Conservation (phyloP, 2,113 vertebrate species). For the Mola mola region DNA sequence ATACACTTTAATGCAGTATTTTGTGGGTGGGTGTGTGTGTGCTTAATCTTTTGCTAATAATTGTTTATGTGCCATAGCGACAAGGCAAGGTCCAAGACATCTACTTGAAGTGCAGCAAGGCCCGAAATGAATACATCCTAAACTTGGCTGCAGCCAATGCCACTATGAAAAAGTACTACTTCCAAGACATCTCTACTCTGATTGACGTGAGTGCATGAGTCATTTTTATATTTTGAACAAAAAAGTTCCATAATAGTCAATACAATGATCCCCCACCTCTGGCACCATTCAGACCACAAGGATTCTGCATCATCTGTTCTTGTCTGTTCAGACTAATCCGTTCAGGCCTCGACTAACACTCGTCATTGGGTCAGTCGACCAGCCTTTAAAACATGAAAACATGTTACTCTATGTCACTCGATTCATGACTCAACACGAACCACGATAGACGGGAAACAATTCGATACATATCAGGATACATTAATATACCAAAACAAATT, state of each 20-base stretch:
- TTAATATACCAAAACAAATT: no score
- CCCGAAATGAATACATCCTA: conserved; percentile 89
- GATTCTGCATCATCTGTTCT: not conserved
- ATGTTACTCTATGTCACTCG: no score
- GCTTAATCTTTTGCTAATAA: not conserved
- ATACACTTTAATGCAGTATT: not conserved
- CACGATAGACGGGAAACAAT: no score
- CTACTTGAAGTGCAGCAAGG: conserved; percentile 87
- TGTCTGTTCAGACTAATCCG: no score
- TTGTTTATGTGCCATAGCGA: conserved; percentile 73
- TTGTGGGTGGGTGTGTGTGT: not conserved
- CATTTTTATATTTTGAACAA: not conserved
- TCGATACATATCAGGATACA: no score
- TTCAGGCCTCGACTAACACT: no score
- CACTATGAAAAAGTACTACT: conserved; percentile 86
- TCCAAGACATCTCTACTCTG: conserved; percentile 83
- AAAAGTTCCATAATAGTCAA: no score
- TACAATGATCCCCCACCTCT: no score
- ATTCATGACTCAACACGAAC: no score
- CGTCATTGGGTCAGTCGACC: not conserved
- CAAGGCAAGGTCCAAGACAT: conserved; percentile 86
- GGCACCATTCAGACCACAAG: not conserved
- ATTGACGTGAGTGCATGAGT: conserved; percentile 84
- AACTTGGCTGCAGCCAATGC: conserved; percentile 86
- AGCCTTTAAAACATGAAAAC: not conserved